Base-by-base conservation (phyloP, 2,888 invertebrate species). In the Agrotis ipsilon region DNA sequence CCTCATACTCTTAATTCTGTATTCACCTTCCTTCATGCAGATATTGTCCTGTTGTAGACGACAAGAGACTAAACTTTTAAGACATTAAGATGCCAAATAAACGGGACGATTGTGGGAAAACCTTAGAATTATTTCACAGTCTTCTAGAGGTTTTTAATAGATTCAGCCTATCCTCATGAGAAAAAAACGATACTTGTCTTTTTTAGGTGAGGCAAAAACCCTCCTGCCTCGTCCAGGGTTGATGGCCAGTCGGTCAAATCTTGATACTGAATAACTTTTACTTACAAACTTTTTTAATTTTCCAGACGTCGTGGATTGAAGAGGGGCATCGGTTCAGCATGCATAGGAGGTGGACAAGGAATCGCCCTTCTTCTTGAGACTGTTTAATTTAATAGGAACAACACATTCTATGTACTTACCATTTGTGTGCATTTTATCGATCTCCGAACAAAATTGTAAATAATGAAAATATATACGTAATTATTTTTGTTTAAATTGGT, bases 341-440 rank as follows among this genome's bases (percentile, higher is more conserved):
- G 99, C 91, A 99, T 99, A 92, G 99, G 99, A 46, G 99, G 99
- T 49, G 99, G 99, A 32, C 99, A 99, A 95, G 99, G 99, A 68
- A 99, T 99, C 87, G 99, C 99, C 9, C 89, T 99, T 0, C 96
- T 99, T 78, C 89, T 99, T 55, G 99, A 99, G 94, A 96, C 97
- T 80, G 94, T 97, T 78, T 97, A 94, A 55, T 19, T 57, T 58
- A 49, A 18, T 58, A 63, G 11, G 32, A 69, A 54, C 32, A 52
- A 54, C 18, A 39, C 21, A 48, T 39, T 14, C n/a, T 5, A 49
- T n/a, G n/a, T n/a, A n/a, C n/a, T 48, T 19, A 39, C 18, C n/a
- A 52, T 49, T 55, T 73, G 18, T 55, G 60, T 75, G 58, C 75
- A 52, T 78, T 71, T 67, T 63, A 68, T 52, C 73, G 55, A 74